phyloP scores from a whole-genome alignment of 2,113 vertebrate genomes.

The Mustelus asterias region DNA sequence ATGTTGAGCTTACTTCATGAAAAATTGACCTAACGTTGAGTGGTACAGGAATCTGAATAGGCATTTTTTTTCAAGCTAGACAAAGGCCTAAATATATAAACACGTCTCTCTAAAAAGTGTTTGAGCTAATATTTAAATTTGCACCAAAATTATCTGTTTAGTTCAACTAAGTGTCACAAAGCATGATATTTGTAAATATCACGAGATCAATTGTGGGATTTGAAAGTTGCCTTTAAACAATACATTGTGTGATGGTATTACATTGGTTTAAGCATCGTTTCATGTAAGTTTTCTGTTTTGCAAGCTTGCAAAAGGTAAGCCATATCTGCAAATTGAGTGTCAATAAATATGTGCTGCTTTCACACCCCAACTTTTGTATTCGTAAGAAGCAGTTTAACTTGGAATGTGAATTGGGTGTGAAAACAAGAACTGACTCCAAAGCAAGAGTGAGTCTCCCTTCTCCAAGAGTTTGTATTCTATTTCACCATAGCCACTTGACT shows the following conservation, averaged over 20 bases:
- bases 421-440: neutral
- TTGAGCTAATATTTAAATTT: neutral
- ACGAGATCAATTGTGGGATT: neutral
- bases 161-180: neutral
- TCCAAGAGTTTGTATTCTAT: neutral
- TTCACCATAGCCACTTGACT: neutral
- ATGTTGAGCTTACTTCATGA: neutral
- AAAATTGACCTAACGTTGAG: neutral
- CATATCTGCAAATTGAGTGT: neutral
- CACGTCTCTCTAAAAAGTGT: neutral
- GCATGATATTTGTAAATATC: conserved; percentile 15
- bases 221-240: neutral
- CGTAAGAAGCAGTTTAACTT: neutral
- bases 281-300: neutral
- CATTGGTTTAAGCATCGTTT: neutral
- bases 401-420: neutral
- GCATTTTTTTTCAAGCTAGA: neutral
- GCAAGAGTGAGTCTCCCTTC: neutral
- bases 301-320: neutral
- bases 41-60: neutral
- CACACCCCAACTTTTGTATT: neutral
- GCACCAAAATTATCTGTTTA: neutral
- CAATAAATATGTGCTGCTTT: neutral
- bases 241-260: neutral
- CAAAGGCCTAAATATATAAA: neutral